Evolutionary conservation across 2,113 vertebrate species (phyloP), one percentile per base, ranked within the genome.

Genomic region (Puffinus mauretanicus): DNA sequence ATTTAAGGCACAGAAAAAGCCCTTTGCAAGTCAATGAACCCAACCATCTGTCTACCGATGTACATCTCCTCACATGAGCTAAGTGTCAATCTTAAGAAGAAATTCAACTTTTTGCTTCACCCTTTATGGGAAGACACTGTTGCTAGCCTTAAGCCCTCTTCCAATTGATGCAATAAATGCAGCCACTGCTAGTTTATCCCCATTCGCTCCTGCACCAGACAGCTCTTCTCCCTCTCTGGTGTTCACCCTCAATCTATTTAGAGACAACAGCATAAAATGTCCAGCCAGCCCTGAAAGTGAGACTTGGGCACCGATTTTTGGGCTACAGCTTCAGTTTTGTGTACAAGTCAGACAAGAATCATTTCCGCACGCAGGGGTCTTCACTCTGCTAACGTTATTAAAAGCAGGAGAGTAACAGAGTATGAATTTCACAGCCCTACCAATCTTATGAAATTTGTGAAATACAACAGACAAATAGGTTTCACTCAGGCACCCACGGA

Each of bases 401-500:
- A 80, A 51, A 92, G 44, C 32, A 86, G 27, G 4, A 66, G n/a
- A 85, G n/a, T 0, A 79, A 27, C 11, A 75, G 7, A 64, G 7
- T 14, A 26, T 34, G 34, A 66, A 46, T 67, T 86, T 27, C 62
- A 42, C 9, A 69, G 46, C 30, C n/a, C 32, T 18, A 77, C 24
- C 11, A 42, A 12, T 11, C 44, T 70, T 38, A 47, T 0, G 0
- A 32, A 58, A 66, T 27, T 51, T 46, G 16, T 54, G 46, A 82
- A 57, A 38, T 15, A 69, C 52, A 72, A 6, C 46, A 75, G 65
- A 64, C 38, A n/a, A 71, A 55, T 20, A 65, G 44, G 21, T 34
- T 79, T 82, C 3, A 3, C n/a, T 67, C 34, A 65, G 36, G 61
- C 13, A 34, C 70, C 70, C 32, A 42, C 0, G 0, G 40, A 30